These are phyloP conservation scores for Lepidurus packardi DNA, from an alignment of 1,140 invertebrate genomes.

Conservation along the genomic window DNA sequence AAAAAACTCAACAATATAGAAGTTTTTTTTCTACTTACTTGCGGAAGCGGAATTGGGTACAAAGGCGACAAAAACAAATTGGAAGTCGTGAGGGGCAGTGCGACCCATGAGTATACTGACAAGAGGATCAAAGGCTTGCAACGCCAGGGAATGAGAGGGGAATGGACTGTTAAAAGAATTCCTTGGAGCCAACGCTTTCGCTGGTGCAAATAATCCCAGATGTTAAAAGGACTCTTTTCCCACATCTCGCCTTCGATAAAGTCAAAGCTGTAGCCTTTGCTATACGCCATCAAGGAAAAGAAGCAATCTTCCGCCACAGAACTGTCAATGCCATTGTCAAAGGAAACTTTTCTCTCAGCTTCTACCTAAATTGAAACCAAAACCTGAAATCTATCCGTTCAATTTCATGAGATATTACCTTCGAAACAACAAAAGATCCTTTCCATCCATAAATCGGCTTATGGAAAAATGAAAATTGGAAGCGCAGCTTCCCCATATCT, in stretches of 20 bases:
- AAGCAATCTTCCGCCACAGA: conserved; percentile 97
- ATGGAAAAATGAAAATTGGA: conserved; percentile 89
- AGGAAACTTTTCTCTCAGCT: conserved; percentile 83
- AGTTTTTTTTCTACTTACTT: background rate
- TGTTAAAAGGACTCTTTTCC: conserved; percentile 94
- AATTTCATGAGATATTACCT: conserved; percentile 52
- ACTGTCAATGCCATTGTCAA: conserved; percentile 90
- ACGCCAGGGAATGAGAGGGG: conserved; percentile 69
- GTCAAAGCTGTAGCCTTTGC: conserved; percentile 78
- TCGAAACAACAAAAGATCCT: conserved; percentile 88
- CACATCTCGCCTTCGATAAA: conserved; percentile 96
- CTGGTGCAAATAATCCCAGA: conserved; percentile 92
- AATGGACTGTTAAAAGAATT: conserved; percentile 89
- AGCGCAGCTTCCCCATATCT: conserved; percentile 91
- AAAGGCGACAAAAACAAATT: conserved; percentile 77
- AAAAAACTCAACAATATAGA: background rate
- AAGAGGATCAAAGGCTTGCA: conserved; percentile 81
- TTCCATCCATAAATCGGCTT: conserved; percentile 97
- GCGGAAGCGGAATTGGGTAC: conserved; percentile 67
- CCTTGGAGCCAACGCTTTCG: conserved; percentile 89
- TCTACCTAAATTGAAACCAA: conserved; percentile 59
- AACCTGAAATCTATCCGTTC: background rate
- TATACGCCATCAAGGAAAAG: conserved; percentile 89
- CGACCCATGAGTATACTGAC: conserved; percentile 92
- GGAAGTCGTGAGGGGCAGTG: conserved; percentile 83